Base-by-base conservation (phyloP, 2,113 vertebrate species). In the Grammomys dolichurus region DNA sequence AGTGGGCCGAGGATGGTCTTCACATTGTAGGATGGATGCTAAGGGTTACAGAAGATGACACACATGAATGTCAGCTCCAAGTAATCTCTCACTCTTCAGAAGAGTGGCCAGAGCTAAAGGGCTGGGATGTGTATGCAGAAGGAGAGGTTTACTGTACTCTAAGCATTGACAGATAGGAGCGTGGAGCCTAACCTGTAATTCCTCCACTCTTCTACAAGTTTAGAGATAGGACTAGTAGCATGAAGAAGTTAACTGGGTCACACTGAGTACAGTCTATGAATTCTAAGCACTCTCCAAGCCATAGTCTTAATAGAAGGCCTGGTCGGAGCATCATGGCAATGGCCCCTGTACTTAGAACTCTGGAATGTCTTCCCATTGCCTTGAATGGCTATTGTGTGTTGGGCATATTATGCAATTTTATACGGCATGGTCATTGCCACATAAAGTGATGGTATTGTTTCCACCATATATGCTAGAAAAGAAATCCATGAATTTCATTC, bases 401-500 rank as follows among this genome's bases (percentile, higher is more conserved):
- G 40, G 20, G 19, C 3, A 22, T 7, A 16, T 80, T 1, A 33
- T n/a, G 4, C 19, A n/a, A 2, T 46, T 36, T 87, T 69, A 22
- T 73, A 43, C 0, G 0, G 33, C 7, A 33, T 63, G 3, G 0
- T 70, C 28, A 0, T 10, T 76, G 48, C 10, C 46, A 3, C 0
- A 3, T 54, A 20, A 75, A 46, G 60, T 7, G 46, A 58, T 24
- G 33, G 0, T 26, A 7, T 3, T 43, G 60, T 54, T 54, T 60
- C 65, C 12, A 24, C 70, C 65, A 60, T 7, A 48, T 22, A 48
- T 43, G 58, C 3, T 19, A 76, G 28, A 28, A 4, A 58, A 86
- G 86, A 72, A 13, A 24, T 7, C 36, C 28, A 40, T 28, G 17
- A 54, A 19, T 65, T 6, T 28, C 8, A 16, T 31, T 43, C 11